Percentiles rank a stretch among this genome's conserved stretches.
phyloP scores from a whole-genome alignment of 2,113 vertebrate species.

The Actenoides hombroni region DNA sequence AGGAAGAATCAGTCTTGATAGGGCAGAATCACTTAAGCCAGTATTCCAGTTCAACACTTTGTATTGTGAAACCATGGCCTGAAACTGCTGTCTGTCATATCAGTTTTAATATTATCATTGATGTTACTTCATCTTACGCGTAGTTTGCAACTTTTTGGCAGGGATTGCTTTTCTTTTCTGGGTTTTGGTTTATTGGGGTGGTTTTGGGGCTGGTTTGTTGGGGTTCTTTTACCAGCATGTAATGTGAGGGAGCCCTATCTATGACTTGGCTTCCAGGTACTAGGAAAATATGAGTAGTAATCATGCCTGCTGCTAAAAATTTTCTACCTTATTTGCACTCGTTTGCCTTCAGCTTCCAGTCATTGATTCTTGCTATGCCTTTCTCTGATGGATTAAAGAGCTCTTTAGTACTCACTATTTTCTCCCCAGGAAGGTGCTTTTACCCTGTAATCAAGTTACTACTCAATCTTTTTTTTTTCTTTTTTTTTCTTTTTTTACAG shows the following conservation, averaged over 20 bases:
- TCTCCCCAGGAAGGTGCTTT: slow-evolving; percentile 46
- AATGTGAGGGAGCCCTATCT: background rate
- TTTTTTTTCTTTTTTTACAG: background rate
- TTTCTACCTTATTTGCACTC: slow-evolving; percentile 40
- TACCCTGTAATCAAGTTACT: slow-evolving; percentile 49
- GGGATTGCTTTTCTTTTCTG: background rate
- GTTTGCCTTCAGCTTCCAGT: slow-evolving; percentile 50
- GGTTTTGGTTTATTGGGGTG: background rate
- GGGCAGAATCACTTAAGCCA: background rate
- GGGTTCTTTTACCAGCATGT: background rate
- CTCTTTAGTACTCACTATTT: slow-evolving; percentile 47
- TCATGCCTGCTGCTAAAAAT: slow-evolving; percentile 30
- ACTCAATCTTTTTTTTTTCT: background rate
- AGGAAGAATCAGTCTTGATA: background rate
- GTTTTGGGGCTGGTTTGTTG: background rate
- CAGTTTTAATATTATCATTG: background rate
- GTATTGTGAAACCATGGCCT: background rate
- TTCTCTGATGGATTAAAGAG: slow-evolving; percentile 43
- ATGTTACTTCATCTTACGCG: background rate
- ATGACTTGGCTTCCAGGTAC: background rate
- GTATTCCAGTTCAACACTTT: background rate
- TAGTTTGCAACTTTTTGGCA: background rate
- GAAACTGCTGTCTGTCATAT: background rate
- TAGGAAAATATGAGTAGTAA: slow-evolving; percentile 17
- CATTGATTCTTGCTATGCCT: slow-evolving; percentile 36